Conservation (phyloP, 2,113 vertebrate species). For the Brachypodius melanocephalos region DNA sequence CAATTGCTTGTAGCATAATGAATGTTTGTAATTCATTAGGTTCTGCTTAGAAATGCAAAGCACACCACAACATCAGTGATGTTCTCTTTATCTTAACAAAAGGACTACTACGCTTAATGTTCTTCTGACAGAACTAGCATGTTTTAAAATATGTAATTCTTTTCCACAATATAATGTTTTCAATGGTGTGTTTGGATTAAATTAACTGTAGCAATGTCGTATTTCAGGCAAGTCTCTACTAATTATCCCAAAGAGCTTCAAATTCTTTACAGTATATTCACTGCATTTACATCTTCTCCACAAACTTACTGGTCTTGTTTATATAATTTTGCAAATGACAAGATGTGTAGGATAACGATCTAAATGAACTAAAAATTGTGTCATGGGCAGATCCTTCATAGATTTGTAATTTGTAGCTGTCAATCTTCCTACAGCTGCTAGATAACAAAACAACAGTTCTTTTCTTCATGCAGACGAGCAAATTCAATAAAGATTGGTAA, state of each 20-base stretch:
- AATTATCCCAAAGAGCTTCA: slow-evolving; percentile 40
- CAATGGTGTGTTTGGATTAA: not conserved
- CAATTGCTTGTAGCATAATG: slow-evolving; percentile 68
- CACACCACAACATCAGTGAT: slow-evolving; percentile 71
- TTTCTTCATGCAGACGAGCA: slow-evolving; percentile 68
- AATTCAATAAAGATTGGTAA: slow-evolving; percentile 69
- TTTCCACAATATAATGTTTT: not conserved
- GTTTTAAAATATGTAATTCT: slow-evolving; percentile 50
- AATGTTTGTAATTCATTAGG: slow-evolving; percentile 77
- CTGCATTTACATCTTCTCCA: slow-evolving; percentile 1
- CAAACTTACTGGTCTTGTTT: slow-evolving; percentile 42
- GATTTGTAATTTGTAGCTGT: slow-evolving; percentile 66
- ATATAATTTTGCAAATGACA: slow-evolving; percentile 57
- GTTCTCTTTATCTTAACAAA: slow-evolving; percentile 71
- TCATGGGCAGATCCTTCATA: slow-evolving; percentile 47
- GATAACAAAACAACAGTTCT: slow-evolving; percentile 74
- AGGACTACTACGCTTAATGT: slow-evolving; percentile 56
- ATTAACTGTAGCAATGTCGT: not conserved
- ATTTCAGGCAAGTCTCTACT: slow-evolving; percentile 4
- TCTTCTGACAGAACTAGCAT: slow-evolving; percentile 35
- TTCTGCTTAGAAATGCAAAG: slow-evolving; percentile 76
- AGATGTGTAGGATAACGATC: slow-evolving; percentile 43
- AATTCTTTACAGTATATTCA: slow-evolving; percentile 42
- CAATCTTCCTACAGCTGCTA: slow-evolving; percentile 70
- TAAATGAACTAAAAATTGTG: slow-evolving; percentile 57